Evolutionary conservation across 2,888 invertebrate species (phyloP), one percentile per base, ranked within the genome.

Genomic region (Ceriagrion tenellum): DNA sequence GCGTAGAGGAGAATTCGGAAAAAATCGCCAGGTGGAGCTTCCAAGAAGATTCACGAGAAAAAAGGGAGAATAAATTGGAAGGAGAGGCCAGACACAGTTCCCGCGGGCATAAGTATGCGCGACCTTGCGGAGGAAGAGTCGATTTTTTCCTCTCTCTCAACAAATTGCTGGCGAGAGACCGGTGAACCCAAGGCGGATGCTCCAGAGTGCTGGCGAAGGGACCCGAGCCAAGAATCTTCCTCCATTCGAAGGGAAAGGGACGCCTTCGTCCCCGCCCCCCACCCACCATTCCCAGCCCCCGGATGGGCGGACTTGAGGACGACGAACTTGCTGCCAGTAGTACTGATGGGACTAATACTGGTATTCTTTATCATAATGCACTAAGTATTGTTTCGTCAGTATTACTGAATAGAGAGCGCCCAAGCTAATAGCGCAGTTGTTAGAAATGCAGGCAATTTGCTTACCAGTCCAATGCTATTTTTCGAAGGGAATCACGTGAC

Each of bases 131-230:
- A 13, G n/a, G n/a, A 69, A 13, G 69, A 69, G 69, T 69, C 13
- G 12, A 12, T n/a, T 69, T 69, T 69, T 69, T 69, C n/a, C 10
- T 1, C 69, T 69, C 69, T 23, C n/a, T 23, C n/a, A n/a, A 6
- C 69, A n/a, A n/a, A 69, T n/a, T 12, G n/a, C n/a, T 23, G n/a
- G n/a, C 69, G n/a, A 69, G 69, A 91, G 91, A 91, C 63, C 91
- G 56, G 59, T 69, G 91, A 91, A 91, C 91, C 91, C 63, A 40
- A 91, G 91, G 91, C 91, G 91, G 63, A 40, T 63, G 91, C 63
- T 63, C 20, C 23, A 6, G 59, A 47, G 47, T 13, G 91, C 59
- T 63, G 91, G 91, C 63, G 91, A 91, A 91, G 91, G 90, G 91
- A 35, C 63, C 3, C n/a, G n/a, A 69, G 69, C n/a, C 69, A 69